Percentiles rank a stretch among this genome's conserved stretches.
phyloP scores from a whole-genome alignment of 35 echinoderm and acorn worm genomes.

The Anneissia japonica region DNA sequence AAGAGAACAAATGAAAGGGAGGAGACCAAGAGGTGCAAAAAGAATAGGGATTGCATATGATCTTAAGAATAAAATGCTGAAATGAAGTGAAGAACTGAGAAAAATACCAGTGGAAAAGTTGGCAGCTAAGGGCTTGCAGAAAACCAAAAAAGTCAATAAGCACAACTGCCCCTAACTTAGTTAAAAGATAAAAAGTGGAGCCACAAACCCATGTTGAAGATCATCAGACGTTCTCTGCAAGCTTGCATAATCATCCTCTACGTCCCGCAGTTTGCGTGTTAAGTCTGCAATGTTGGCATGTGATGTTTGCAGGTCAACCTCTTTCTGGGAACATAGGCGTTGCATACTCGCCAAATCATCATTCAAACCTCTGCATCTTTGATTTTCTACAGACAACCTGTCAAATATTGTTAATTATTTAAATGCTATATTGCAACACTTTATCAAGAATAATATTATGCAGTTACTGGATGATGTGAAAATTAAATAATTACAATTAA shows the following conservation, averaged over 20 bases:
- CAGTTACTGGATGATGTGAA: no score
- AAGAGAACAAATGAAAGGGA: no score
- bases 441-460: no score
- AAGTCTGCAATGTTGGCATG: slow-evolving; percentile 56
- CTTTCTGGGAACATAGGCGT: slow-evolving; percentile 66
- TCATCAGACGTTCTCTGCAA: slow-evolving; percentile 51
- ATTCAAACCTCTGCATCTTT: slow-evolving; percentile 53
- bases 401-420: not conserved
- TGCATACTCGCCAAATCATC: slow-evolving; percentile 59
- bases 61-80: no score
- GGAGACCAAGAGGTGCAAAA: no score
- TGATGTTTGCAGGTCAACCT: slow-evolving; percentile 61
- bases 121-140: no score
- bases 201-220: slow-evolving; percentile 48
- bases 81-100: no score
- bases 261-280: slow-evolving; percentile 47
- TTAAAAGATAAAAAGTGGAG: not conserved
- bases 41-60: no score
- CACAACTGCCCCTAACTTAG: no score
- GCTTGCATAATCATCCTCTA: slow-evolving; percentile 55
- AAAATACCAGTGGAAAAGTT: no score
- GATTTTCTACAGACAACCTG: slow-evolving; percentile 60
- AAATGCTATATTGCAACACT: not conserved
- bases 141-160: no score
- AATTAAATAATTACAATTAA: no score